Evolutionary conservation across 2,113 vertebrate genomes (phyloP).

Genomic region (human): GRCh38 chr2:203742001-203742500

Average conservation of each 20-base stretch:
- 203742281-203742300: neutral
- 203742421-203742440: neutral
- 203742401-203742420: neutral
- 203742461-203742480: neutral
- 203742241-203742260: neutral
- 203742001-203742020: neutral
- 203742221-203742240: conserved; percentile 11
- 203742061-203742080: neutral
- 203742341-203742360: neutral
- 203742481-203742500: conserved; percentile 15
- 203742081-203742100: neutral
- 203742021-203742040: neutral
- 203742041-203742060: neutral
- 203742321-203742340: neutral
- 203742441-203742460: neutral
- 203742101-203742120: neutral
- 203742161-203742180: neutral
- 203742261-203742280: neutral
- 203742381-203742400: neutral
- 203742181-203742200: neutral
- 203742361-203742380: neutral
- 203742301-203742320: neutral
- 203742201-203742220: conserved; percentile 6
- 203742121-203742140: neutral
- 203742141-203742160: neutral